Evolutionary conservation across 2,797 vertebrate species (phyloP).

Genomic region (Allobates femoralis): DNA sequence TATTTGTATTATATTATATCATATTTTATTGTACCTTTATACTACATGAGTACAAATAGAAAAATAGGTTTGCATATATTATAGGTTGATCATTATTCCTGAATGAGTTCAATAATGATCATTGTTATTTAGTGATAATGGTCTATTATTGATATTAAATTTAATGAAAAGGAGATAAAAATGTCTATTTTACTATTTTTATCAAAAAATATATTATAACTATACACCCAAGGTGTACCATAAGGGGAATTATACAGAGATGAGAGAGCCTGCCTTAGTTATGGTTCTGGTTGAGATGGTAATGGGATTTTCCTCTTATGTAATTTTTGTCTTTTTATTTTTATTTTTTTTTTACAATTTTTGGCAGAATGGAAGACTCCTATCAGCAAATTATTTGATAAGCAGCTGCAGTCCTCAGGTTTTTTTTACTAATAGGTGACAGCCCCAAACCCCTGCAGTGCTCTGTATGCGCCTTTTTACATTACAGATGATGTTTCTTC

Average conservation of each 20-base stretch:
- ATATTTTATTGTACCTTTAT: not conserved
- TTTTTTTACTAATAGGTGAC: constrained; percentile 68
- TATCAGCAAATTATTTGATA: constrained; percentile 74
- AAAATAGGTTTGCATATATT: not conserved
- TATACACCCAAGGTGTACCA: not conserved
- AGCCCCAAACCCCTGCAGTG: constrained; percentile 66
- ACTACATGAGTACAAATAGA: not conserved
- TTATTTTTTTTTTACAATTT: constrained; percentile 65
- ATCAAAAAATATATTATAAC: not conserved
- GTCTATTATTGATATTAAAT: not conserved
- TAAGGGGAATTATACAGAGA: constrained; percentile 16
- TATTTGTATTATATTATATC: not conserved
- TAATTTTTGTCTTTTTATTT: constrained; percentile 70
- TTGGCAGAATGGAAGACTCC: constrained; percentile 73
- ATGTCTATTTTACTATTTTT: not conserved
- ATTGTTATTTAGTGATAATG: not conserved
- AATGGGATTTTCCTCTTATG: constrained; percentile 53
- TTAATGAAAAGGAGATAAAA: not conserved
- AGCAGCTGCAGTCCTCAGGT: constrained; percentile 73
- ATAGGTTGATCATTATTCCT: not conserved
- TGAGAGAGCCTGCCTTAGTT: constrained; percentile 16
- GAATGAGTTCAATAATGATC: not conserved
- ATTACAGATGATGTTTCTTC: constrained; percentile 67
- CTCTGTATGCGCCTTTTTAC: constrained; percentile 58
- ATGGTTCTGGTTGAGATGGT: constrained; percentile 16